phyloP scores from a whole-genome alignment of 2,797 vertebrate genomes.

The Trematocara caparti region DNA sequence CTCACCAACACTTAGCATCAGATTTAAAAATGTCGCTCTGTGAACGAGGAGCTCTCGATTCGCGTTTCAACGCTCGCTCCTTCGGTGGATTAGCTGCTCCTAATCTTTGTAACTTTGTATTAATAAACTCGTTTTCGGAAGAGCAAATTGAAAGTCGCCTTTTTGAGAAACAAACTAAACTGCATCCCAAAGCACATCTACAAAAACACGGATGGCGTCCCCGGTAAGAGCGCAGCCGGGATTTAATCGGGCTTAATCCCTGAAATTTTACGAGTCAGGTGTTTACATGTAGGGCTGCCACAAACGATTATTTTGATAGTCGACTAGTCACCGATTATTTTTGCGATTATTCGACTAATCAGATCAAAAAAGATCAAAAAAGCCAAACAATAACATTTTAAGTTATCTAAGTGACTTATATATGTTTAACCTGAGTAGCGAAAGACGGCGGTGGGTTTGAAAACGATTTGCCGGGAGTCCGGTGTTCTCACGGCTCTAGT shows the following conservation, averaged over 20 bases:
- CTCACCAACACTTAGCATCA: background rate
- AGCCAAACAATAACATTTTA: too few relatives aligned
- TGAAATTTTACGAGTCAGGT: background rate
- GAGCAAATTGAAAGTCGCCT: background rate
- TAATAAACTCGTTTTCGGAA: background rate
- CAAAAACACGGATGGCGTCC: fast-evolving
- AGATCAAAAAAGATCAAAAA: too few relatives aligned
- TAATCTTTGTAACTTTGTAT: fast-evolving
- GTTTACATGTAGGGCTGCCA: background rate
- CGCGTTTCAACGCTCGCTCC: fast-evolving
- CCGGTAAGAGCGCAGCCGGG: background rate
- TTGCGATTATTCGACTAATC: too few relatives aligned
- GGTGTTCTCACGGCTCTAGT: too few relatives aligned
- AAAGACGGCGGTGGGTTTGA: too few relatives aligned
- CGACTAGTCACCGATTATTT: too few relatives aligned
- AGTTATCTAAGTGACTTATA: too few relatives aligned
- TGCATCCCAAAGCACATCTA: background rate
- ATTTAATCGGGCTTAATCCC: background rate
- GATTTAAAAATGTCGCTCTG: background rate
- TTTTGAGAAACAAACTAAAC: fast-evolving
- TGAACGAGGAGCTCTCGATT: background rate
- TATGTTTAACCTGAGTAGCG: too few relatives aligned
- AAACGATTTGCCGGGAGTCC: too few relatives aligned
- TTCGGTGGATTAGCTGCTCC: background rate
- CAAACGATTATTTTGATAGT: too few relatives aligned